Conservation (phyloP, 2,888 invertebrate species). For the Temnothorax ravouxi region DNA sequence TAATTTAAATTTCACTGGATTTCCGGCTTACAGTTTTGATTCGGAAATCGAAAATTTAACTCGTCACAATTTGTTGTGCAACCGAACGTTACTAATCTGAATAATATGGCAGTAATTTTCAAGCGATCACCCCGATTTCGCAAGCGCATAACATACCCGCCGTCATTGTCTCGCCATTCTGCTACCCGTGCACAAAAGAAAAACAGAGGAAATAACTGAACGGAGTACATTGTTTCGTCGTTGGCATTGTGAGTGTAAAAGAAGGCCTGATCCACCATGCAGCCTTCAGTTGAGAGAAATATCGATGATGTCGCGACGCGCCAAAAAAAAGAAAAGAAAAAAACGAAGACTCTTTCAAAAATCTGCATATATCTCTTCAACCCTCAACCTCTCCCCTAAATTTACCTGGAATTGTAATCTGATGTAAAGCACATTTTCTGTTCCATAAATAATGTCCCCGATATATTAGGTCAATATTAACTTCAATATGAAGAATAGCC, state of each 20-base stretch:
- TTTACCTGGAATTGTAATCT: slow-evolving; percentile 24
- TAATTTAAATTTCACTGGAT: not conserved
- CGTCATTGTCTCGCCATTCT: slow-evolving; percentile 58
- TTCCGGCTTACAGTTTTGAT: not conserved
- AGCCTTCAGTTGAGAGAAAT: slow-evolving; percentile 80
- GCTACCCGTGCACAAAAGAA: slow-evolving; percentile 64
- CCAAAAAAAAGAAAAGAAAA: slow-evolving; percentile 12
- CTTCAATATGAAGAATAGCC: not conserved
- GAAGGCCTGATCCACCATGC: slow-evolving; percentile 83
- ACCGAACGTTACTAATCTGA: not conserved
- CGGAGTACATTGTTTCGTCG: slow-evolving; percentile 55
- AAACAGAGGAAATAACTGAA: slow-evolving; percentile 59
- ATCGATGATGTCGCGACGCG: slow-evolving; percentile 40
- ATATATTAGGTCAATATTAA: slow-evolving; percentile 19
- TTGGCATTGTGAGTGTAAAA: slow-evolving; percentile 69
- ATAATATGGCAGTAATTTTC: slow-evolving; percentile 12
- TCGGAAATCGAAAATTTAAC: not conserved
- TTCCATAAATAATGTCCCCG: slow-evolving; percentile 13
- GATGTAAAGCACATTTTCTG: not conserved
- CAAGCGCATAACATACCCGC: slow-evolving; percentile 43
- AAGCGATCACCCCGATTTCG: slow-evolving; percentile 35
- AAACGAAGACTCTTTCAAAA: slow-evolving; percentile 52
- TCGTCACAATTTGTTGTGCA: not conserved
- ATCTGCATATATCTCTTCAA: slow-evolving; percentile 37
- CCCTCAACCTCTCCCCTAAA: not conserved